Percentiles rank a stretch among this genome's conserved stretches.
phyloP scores from a whole-genome alignment of 2,888 invertebrate genomes.

The Drosophila fulvimacula region DNA sequence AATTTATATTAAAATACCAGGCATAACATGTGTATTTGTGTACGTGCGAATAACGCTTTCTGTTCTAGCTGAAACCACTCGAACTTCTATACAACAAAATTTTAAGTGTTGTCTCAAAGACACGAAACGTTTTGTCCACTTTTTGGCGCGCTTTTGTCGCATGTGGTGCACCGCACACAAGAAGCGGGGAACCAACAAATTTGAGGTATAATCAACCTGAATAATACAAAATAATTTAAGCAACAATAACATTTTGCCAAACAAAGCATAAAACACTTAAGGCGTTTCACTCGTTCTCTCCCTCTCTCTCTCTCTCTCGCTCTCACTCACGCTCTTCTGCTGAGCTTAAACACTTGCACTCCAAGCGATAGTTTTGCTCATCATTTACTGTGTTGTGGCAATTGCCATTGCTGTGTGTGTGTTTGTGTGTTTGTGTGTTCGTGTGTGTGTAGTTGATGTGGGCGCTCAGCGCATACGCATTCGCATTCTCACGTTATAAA shows the following conservation, averaged over 20 bases:
- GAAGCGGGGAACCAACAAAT: slow-evolving; percentile 14
- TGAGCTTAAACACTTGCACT: slow-evolving; percentile 48
- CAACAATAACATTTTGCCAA: slow-evolving; percentile 80
- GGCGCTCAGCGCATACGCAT: slow-evolving; percentile 68
- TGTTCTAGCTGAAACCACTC: not conserved
- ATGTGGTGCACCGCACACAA: slow-evolving; percentile 13
- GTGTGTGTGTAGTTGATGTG: slow-evolving; percentile 40
- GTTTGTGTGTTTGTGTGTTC: slow-evolving; percentile 34
- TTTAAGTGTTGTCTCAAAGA: slow-evolving; percentile 1
- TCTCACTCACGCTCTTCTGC: slow-evolving; percentile 16
- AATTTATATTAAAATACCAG: slow-evolving; percentile 54
- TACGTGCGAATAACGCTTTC: not conserved
- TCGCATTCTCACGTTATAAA: slow-evolving; percentile 81
- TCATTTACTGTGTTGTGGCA: slow-evolving; percentile 39
- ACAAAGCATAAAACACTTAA: slow-evolving; percentile 82
- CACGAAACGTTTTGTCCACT: not conserved
- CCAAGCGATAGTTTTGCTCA: slow-evolving; percentile 73
- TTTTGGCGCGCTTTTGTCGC: slow-evolving; percentile 23
- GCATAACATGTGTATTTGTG: not conserved
- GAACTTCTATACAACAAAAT: not conserved
- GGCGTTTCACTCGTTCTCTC: slow-evolving; percentile 56
- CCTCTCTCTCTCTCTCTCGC: slow-evolving; percentile 15
- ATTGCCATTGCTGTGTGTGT: slow-evolving; percentile 14
- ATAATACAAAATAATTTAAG: slow-evolving; percentile 80
- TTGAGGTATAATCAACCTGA: slow-evolving; percentile 59